Base-by-base conservation (phyloP, 2,797 vertebrate genomes). In the Galagoides demidoff region DNA sequence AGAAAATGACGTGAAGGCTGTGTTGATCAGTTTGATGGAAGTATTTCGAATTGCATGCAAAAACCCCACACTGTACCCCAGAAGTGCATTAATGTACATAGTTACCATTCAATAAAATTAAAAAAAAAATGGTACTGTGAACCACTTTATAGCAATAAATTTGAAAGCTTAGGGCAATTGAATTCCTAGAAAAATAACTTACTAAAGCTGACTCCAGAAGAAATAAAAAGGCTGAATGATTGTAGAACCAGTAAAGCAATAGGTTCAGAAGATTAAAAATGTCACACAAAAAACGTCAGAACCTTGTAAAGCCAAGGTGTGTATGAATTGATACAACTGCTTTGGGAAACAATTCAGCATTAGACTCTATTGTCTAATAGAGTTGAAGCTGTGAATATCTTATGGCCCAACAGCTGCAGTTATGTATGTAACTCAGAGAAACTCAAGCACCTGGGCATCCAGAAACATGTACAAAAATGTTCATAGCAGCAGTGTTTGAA, bases 201-300 rank as follows among this genome's bases (percentile, higher is more conserved):
- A 61, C 20, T 73, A 88, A 91, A 55, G 3, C 6, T 52, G 22
- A 89, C 22, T 77, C 20, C 2, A 74, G 3, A 77, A 86, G 37
- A 93, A 89, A 77, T 70, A 94, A 4, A 85, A 85, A 83, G 43
- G 16, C 12, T 64, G n/a, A 87, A 90, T 71, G 57, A 39, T 90
- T 68, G 22, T 83, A 84, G 29, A 71, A 71, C 57, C 29, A 63
- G 19, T 85, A 79, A 95, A 45, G 20, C 23, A 90, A 71, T 66
- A 66, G 52, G 64, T 34, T 83, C 39, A 59, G 71, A 93, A 59
- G 10, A 76, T 89, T 63, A 45, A 79, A 66, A 88, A 31, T 1
- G n/a, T 93, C 25, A 63, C 13, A 27, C 31, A 19, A 93, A 52
- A 81, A 95, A 91, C 74, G 37, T 87, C n/a, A 52, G 49, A 52